Evolutionary conservation across 1,140 invertebrate species (phyloP), one percentile per base, ranked within the genome.

Genomic region (Portunus trituberculatus): DNA sequence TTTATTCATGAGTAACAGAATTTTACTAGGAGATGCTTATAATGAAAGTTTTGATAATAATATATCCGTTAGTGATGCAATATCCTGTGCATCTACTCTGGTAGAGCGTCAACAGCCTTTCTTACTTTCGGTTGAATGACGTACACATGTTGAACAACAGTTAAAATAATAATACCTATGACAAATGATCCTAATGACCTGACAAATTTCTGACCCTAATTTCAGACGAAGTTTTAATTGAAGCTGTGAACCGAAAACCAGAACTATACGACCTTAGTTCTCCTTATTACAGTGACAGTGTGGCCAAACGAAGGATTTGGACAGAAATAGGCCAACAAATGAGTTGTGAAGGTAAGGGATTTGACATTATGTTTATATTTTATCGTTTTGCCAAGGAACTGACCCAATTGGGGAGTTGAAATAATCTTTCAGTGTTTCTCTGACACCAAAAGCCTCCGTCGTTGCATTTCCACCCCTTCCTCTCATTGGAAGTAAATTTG

Each of bases 191-290:
- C 31, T 12, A 28, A 32, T 28, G 29, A 59, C 31, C 12, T 28
- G 76, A 10, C n/a, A 25, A 67, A 29, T 28, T 67, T 76, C 59
- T 67, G 6, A n/a, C n/a, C n/a, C n/a, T 52, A 28, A 0, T 94
- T 94, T 92, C 86, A 94, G 93, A 94, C 59, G 93, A 94, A 94
- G 31, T 94, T 32, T 82, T 92, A 0, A 94, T 94, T 6, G 93
- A 94, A 90, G 16, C 32, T 31, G 88, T 91, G 12, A 94, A 91
- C 32, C 2, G 25, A 4, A 94, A 91, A 82, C 87, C 88, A 16
- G 93, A 94, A 48, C 31, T 94, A 25, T 94, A 94, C 46, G 93
- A 94, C 93, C 84, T 87, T n/a, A 67, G 87, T 20, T 94, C 93
- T 14, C 32, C 31, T 4, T 25, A 45, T 28, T 94, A 94, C 46